Evolutionary conservation across 2,888 invertebrate species (phyloP).

Genomic region (Amaurobius ferox): DNA sequence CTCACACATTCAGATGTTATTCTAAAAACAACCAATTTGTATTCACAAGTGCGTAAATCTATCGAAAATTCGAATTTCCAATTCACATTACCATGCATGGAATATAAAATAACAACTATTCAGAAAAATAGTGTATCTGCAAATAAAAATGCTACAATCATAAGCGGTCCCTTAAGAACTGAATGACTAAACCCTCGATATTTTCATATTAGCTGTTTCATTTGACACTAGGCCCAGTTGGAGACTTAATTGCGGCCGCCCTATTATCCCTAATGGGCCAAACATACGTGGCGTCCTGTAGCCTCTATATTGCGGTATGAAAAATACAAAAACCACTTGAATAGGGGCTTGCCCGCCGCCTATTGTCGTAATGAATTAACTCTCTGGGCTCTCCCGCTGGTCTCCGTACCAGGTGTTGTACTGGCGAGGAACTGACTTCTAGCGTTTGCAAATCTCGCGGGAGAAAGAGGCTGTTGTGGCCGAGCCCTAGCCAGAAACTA

Average conservation of each 20-base stretch:
- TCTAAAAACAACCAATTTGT: too few relatives aligned
- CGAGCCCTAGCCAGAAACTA: slow-evolving; percentile 67
- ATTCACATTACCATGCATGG: too few relatives aligned
- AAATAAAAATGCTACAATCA: too few relatives aligned
- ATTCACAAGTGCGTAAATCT: too few relatives aligned
- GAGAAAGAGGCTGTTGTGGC: slow-evolving; percentile 57
- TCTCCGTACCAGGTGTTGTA: slow-evolving; percentile 46
- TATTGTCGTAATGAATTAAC: slow-evolving; percentile 71
- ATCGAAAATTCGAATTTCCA: too few relatives aligned
- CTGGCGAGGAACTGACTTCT: slow-evolving; percentile 43
- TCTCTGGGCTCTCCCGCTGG: slow-evolving; percentile 2
- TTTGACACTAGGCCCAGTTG: slow-evolving; percentile 29
- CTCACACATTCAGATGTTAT: too few relatives aligned
- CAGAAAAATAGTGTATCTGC: too few relatives aligned
- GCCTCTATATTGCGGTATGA: slow-evolving; percentile 10
- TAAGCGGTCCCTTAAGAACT: not conserved
- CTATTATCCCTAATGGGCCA: slow-evolving; percentile 40
- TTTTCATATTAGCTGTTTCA: slow-evolving; percentile 16
- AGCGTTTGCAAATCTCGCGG: slow-evolving; percentile 35
- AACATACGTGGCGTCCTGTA: slow-evolving; percentile 26
- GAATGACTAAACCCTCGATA: not conserved
- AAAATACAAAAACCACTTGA: slow-evolving; percentile 21
- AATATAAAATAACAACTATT: too few relatives aligned
- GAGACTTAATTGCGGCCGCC: slow-evolving; percentile 34
- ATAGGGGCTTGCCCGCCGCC: slow-evolving; percentile 52